phyloP scores from a whole-genome alignment of 1,140 invertebrate species.

The Harpegnathos saltator region DNA sequence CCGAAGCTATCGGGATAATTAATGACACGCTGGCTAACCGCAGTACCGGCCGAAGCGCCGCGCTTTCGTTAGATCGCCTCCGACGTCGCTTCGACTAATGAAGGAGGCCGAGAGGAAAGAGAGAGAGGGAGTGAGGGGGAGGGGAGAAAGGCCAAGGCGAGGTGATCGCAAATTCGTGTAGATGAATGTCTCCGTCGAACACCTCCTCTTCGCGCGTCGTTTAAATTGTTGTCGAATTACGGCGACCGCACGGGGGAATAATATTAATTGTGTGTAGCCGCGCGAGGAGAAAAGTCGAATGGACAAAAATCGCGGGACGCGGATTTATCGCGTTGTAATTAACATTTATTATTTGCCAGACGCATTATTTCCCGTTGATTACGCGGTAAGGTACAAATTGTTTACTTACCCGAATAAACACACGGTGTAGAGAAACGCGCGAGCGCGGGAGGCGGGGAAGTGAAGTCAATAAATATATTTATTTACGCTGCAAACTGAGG shows the following conservation, averaged over 20 bases:
- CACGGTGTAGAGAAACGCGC: neutral
- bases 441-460: slow-evolving; percentile 24
- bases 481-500: slow-evolving; percentile 40
- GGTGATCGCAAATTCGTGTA: slow-evolving; percentile 3
- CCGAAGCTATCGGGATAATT: slow-evolving; percentile 61
- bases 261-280: too few species aligned
- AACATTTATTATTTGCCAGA: slow-evolving; percentile 3
- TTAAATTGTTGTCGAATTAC: too few species aligned
- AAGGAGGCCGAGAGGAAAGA: slow-evolving; percentile 30
- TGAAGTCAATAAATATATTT: slow-evolving; percentile 55
- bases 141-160: slow-evolving; percentile 10
- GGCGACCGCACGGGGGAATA: too few species aligned
- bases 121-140: too few species aligned
- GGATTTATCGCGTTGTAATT: slow-evolving; percentile 15
- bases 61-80: slow-evolving; percentile 41
- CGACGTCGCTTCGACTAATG: slow-evolving; percentile 25
- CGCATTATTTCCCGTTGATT: slow-evolving; percentile 12
- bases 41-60: neutral
- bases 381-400: slow-evolving; percentile 15
- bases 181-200: neutral
- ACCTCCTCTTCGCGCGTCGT: neutral
- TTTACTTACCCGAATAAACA: slow-evolving; percentile 42
- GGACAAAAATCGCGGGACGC: neutral
- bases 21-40: slow-evolving; percentile 60
- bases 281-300: too few species aligned